phyloP scores from a whole-genome alignment of 2,113 vertebrate species.

The Pteropus alecto region DNA sequence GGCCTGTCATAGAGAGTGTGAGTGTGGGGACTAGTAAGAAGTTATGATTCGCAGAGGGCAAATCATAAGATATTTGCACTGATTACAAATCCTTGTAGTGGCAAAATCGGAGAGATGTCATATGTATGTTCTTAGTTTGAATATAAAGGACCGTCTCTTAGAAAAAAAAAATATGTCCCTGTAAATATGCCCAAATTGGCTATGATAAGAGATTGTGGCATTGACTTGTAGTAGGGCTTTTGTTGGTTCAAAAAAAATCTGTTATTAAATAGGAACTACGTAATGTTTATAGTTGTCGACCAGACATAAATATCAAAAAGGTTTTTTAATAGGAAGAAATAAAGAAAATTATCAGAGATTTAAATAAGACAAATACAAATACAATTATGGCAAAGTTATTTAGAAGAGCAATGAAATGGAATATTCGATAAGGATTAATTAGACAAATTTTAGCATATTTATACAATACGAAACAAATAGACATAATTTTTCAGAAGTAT shows the following conservation, averaged over 20 bases:
- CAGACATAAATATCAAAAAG: background rate
- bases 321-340: background rate
- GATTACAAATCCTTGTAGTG: background rate
- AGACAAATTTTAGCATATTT: background rate
- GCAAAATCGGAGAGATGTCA: background rate
- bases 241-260: background rate
- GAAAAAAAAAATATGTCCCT: background rate
- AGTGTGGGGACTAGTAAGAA: background rate
- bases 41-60: background rate
- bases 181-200: background rate
- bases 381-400: background rate
- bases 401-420: slow-evolving; percentile 13
- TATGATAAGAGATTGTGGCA: background rate
- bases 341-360: background rate
- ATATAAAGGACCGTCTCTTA: background rate
- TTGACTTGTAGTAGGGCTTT: background rate
- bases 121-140: background rate
- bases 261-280: background rate
- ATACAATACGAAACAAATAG: background rate
- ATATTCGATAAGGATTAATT: background rate
- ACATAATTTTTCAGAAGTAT: background rate
- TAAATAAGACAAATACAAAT: slow-evolving; percentile 9
- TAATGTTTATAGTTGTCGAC: background rate
- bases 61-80: background rate
- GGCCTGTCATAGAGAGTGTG: background rate